Base-by-base conservation (phyloP, 2,888 invertebrate genomes). In the Eledona agricola region DNA sequence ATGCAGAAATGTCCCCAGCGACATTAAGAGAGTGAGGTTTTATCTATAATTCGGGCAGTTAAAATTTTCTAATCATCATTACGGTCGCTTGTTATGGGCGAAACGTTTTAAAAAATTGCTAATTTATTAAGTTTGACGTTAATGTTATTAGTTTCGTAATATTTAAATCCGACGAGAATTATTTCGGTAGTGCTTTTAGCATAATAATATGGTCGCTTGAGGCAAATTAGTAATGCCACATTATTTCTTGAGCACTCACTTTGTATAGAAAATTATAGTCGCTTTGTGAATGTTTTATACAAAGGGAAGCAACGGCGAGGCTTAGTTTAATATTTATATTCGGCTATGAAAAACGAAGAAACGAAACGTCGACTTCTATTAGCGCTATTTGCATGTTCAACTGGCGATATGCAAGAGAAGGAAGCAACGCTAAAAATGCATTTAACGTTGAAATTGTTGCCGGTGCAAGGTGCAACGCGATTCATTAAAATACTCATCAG, bases 51-150 rank as follows among this genome's bases (percentile, higher is more conserved):
- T 34, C 25, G 25, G 15, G 10, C 12, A 26, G 28, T 40, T 28
- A 40, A 28, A 28, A 40, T 40, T 40, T 37, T 40, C 28, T 40
- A 40, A 40, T 40, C 40, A 40, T 45, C 43, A 43, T 43, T 43
- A 43, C 43, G 29, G 43, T 43, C 43, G 31, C 7, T 22, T 17
- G 3, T n/a, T 15, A 43, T 43, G 31, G 43, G 31, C 31, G 32
- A 45, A 45, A 20, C 4, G 42, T 20, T 13, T 42, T 12, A 15
- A 45, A 45, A 45, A 40, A 40, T 28, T 6, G 19, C 26, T 40
- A 28, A 40, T 40, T 40, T 40, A 40, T 28, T 40, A 40, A 23
- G 23, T 22, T 37, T 37, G 37, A 37, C 17, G 25, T 23, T 38
- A 38, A 38, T 23, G 37, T 22, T 37, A 11, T 34, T 20, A 15